A percentile compares a stretch with the other conserved stretches of the same genome.
Evolutionary conservation across 2,113 vertebrate species (phyloP).

Genomic region (Trematomus loennbergii): DNA sequence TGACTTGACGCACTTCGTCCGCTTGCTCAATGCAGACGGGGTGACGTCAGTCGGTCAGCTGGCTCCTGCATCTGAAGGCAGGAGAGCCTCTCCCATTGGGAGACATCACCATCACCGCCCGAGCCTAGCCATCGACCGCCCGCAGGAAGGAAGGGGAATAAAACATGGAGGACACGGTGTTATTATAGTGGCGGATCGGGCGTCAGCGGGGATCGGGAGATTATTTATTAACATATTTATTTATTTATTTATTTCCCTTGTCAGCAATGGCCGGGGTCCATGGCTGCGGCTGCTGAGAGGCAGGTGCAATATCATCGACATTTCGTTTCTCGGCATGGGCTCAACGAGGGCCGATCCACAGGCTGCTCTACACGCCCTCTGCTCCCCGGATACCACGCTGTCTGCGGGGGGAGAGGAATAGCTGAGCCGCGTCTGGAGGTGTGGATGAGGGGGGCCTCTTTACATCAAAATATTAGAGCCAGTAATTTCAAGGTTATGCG

Average conservation of each 20-base stretch:
- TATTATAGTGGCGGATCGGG: constrained; percentile 20
- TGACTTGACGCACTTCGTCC: constrained; percentile 37
- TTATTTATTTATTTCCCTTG: constrained; percentile 58
- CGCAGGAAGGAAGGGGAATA: constrained; percentile 32
- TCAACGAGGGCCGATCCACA: constrained; percentile 61
- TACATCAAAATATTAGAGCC: constrained; percentile 35
- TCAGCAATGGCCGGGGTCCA: constrained; percentile 78
- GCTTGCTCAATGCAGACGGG: constrained; percentile 70
- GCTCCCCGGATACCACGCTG: constrained; percentile 42
- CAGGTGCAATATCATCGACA: constrained; percentile 81
- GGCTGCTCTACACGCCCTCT: constrained; percentile 45
- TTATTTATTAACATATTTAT: constrained; percentile 74
- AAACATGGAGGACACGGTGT: constrained; percentile 42
- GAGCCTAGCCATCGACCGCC: constrained; percentile 49
- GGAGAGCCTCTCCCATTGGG: constrained; percentile 80
- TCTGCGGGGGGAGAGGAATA: constrained; percentile 43
- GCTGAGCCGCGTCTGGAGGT: constrained; percentile 58
- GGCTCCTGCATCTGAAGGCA: constrained; percentile 73
- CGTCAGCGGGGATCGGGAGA: constrained; percentile 15
- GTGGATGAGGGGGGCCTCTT: constrained; percentile 34
- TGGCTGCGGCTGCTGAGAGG: constrained; percentile 78
- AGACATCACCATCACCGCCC: constrained; percentile 74
- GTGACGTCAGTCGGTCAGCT: constrained; percentile 85
- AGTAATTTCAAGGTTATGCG: constrained; percentile 62
- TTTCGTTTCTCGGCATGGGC: constrained; percentile 72